Conservation (phyloP, 37 sponge, comb jelly and placozoan species). For the Dysidea cf. avara region DNA sequence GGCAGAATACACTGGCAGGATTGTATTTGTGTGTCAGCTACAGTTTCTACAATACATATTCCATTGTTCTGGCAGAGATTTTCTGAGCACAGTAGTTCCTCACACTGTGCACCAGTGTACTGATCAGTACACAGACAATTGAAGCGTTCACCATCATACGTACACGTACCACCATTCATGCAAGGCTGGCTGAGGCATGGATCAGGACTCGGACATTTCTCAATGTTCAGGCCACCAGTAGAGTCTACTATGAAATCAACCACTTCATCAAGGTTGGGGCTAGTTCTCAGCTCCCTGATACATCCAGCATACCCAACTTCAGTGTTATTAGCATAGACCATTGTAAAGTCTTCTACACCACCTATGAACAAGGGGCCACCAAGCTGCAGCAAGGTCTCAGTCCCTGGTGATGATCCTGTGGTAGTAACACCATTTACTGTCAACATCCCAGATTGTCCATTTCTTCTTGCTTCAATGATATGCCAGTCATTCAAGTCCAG, state of each 20-base stretch:
- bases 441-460: conserved; percentile 16
- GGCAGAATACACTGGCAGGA: conserved; percentile 67
- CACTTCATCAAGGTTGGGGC: neutral
- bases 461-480: conserved; percentile 31
- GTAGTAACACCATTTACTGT: conserved; percentile 9
- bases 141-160: neutral
- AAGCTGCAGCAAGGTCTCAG: conserved; percentile 21
- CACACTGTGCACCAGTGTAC: conserved; percentile 37
- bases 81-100: conserved; percentile 14
- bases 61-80: conserved; percentile 48
- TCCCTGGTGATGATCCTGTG: conserved; percentile 17
- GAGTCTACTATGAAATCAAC: conserved; percentile 37
- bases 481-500: conserved; percentile 36
- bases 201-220: conserved; percentile 14
- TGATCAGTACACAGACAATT: conserved; percentile 18
- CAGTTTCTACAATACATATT: neutral
- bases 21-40: conserved; percentile 7
- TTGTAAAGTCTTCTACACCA: conserved; percentile 29
- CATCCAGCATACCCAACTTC: conserved; percentile 59
- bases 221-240: conserved; percentile 4
- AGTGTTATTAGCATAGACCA: conserved; percentile 20
- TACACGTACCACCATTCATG: conserved; percentile 48
- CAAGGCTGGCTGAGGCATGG: conserved; percentile 16
- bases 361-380: conserved; percentile 37
- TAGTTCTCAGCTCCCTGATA: conserved; percentile 21